Conservation (phyloP, 2,888 invertebrate species). For the Athripsodes cinereus region DNA sequence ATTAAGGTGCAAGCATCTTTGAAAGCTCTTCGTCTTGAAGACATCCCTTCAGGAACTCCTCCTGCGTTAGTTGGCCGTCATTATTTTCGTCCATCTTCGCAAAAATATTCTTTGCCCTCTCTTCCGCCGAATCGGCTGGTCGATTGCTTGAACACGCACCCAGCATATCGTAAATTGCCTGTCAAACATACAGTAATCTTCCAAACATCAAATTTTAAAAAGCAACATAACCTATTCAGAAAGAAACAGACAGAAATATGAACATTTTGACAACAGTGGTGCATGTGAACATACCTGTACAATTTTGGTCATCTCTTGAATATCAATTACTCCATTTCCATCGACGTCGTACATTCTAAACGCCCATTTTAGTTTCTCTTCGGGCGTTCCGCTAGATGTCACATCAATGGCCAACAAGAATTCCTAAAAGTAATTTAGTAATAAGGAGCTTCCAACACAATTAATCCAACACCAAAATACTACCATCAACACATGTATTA, state of each 20-base stretch:
- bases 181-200: slow-evolving; percentile 27
- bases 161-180: slow-evolving; percentile 99
- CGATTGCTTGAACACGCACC: slow-evolving; percentile 94
- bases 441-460: background rate
- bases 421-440: slow-evolving; percentile 63
- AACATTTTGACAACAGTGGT: too few relatives aligned
- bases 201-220: background rate
- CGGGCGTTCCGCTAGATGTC: slow-evolving; percentile 94
- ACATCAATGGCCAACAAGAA: slow-evolving; percentile 97
- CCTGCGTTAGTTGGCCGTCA: slow-evolving; percentile 96
- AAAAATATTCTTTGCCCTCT: slow-evolving; percentile 97
- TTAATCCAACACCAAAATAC: background rate
- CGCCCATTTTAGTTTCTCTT: slow-evolving; percentile 98
- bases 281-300: slow-evolving; percentile 90
- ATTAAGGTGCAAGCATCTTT: slow-evolving; percentile 91
- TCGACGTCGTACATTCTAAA: slow-evolving; percentile 99
- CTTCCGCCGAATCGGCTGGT: slow-evolving; percentile 94
- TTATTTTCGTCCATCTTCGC: slow-evolving; percentile 99
- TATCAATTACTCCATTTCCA: slow-evolving; percentile 96
- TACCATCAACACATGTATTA: too few relatives aligned
- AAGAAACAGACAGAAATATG: too few relatives aligned
- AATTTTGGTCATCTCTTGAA: slow-evolving; percentile 98
- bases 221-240: too few relatives aligned
- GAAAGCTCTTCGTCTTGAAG: slow-evolving; percentile 93
- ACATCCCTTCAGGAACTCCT: slow-evolving; percentile 97